Conservation (phyloP, 1,140 invertebrate genomes). For the Neodiprion pinetum region DNA sequence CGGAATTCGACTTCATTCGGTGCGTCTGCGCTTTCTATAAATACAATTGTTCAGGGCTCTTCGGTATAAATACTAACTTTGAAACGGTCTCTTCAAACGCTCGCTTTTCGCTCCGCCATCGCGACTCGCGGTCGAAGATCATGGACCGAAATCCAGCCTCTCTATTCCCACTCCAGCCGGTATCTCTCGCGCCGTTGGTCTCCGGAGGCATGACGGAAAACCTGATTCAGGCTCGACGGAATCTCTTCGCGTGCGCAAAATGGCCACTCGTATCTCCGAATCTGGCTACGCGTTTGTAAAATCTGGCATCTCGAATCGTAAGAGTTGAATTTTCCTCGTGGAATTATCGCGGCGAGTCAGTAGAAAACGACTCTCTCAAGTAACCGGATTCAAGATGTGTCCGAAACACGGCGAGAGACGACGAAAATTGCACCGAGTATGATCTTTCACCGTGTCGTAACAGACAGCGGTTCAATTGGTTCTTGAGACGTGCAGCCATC, state of each 20-base stretch:
- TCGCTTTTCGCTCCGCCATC: neutral
- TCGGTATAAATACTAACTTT: too few relatives aligned
- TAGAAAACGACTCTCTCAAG: neutral
- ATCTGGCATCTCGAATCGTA: too few relatives aligned
- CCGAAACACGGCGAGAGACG: neutral
- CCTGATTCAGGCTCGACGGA: neutral
- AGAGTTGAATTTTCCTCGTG: constrained; percentile 19
- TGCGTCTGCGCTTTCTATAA: too few relatives aligned
- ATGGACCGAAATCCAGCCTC: constrained; percentile 1
- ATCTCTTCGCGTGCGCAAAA: neutral
- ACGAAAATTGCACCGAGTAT: neutral
- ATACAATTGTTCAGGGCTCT: too few relatives aligned
- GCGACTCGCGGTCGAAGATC: neutral
- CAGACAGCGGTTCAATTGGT: constrained; percentile 46
- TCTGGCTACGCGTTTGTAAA: too few relatives aligned
- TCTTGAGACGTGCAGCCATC: constrained; percentile 42
- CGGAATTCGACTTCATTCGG: too few relatives aligned
- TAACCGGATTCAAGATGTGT: neutral
- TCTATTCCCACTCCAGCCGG: neutral
- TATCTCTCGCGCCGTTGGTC: neutral
- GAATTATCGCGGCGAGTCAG: neutral
- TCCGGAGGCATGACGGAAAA: neutral
- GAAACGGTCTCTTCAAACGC: too few relatives aligned
- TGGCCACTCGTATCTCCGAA: neutral
- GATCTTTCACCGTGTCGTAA: too few relatives aligned